phyloP scores from a whole-genome alignment of 2,797 vertebrate genomes.

The Halcyon smyrnensis region DNA sequence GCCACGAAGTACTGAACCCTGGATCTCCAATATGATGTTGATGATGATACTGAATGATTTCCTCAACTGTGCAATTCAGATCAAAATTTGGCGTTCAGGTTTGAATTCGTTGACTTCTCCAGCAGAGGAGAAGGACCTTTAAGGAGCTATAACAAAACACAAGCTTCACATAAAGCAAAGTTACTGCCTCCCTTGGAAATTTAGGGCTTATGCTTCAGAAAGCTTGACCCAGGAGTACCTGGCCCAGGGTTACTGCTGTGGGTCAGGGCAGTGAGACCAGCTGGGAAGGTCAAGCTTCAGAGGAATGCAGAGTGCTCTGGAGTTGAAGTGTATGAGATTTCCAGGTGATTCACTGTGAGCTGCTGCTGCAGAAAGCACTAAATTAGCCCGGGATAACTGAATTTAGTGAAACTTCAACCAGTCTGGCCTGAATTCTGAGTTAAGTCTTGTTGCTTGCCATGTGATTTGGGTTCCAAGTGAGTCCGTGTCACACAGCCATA shows the following conservation, averaged over 20 bases:
- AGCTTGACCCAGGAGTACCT: not conserved
- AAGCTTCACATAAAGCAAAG: not conserved
- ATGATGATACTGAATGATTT: not conserved
- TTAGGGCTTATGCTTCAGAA: not conserved
- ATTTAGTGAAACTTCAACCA: not conserved
- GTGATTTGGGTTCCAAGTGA: not conserved
- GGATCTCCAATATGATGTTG: not conserved
- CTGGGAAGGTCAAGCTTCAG: not conserved
- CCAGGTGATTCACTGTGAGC: conserved; percentile 35
- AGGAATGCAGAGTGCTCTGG: not conserved
- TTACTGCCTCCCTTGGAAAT: not conserved
- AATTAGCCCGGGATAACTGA: not conserved
- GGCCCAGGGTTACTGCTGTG: not conserved
- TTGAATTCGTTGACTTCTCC: not conserved
- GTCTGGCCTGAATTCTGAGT: not conserved
- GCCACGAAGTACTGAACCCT: not conserved
- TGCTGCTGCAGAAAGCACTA: not conserved
- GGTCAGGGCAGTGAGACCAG: not conserved
- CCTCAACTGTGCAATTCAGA: not conserved
- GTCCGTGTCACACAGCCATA: accelerated
- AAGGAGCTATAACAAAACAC: not conserved
- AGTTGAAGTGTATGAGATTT: not conserved
- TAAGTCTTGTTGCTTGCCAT: not conserved
- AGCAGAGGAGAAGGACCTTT: not conserved
- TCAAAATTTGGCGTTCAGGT: not conserved